A percentile compares a stretch with the other conserved stretches of the same genome.
Conservation (phyloP, 2,888 invertebrate genomes). For the Linnaemya vulpina region DNA sequence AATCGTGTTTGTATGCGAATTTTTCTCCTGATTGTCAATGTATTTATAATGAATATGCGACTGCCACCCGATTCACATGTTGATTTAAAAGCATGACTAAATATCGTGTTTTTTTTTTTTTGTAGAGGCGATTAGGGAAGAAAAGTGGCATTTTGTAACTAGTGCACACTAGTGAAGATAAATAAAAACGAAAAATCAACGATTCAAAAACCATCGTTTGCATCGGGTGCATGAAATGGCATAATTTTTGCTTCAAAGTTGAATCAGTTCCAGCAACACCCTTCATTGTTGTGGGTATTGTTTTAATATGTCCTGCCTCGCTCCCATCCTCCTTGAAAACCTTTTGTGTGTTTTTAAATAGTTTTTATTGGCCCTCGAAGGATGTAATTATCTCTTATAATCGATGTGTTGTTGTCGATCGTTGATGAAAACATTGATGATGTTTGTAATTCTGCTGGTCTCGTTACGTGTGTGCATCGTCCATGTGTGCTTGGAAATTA, state of each 20-base stretch:
- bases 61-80: no score
- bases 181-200: no score
- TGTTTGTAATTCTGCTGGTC: conserved; percentile 7
- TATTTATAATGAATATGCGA: no score
- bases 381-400: conserved; percentile 69
- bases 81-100: no score
- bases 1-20: no score
- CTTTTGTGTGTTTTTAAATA: conserved; percentile 49
- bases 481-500: conserved; percentile 25
- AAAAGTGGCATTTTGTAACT: no score
- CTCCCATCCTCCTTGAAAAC: conserved; percentile 11
- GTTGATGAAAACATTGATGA: conserved; percentile 61
- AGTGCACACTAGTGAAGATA: no score
- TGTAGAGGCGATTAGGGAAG: no score
- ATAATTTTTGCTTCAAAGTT: not conserved
- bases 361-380: conserved; percentile 61
- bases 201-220: no score
- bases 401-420: conserved; percentile 53
- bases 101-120: no score
- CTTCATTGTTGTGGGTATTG: conserved; percentile 3
- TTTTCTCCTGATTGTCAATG: no score
- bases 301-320: conserved; percentile 7
- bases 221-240: no score
- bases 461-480: not conserved
- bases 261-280: conserved; percentile 18